Base-by-base conservation (phyloP, 2,888 invertebrate genomes). In the Clusia tigrina region DNA sequence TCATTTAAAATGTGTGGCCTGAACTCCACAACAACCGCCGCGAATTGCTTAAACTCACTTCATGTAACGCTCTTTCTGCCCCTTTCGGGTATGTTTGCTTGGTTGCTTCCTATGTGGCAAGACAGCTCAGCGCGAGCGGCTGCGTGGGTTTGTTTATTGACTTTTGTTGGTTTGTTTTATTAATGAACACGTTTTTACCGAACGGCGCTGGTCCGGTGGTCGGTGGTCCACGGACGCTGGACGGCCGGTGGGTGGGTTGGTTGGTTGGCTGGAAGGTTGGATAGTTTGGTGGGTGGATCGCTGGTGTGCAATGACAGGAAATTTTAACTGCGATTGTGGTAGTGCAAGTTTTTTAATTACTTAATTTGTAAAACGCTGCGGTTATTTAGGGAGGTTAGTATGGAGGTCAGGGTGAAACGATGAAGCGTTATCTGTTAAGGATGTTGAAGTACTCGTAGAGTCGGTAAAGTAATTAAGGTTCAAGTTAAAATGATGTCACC, bases 171-270 rank as follows among this genome's bases (percentile, higher is more conserved):
- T 69, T 71, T 69, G 66, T 73, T 71, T 76, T 74, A 72, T 71
- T 74, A 74, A 72, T 76, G 73, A 76, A 68, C 69, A 65, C 69
- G 71, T 74, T 76, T 77, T 70, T 69, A 53, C 18, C n/a, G n/a
- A n/a, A n/a, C n/a, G n/a, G n/a, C n/a, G n/a, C n/a, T n/a, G n/a
- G n/a, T n/a, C n/a, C n/a, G n/a, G n/a, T n/a, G n/a, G n/a, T n/a
- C n/a, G n/a, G n/a, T n/a, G n/a, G n/a, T n/a, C n/a, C n/a, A n/a
- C n/a, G n/a, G n/a, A n/a, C n/a, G n/a, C n/a, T n/a, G n/a, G n/a
- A n/a, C n/a, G n/a, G n/a, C n/a, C n/a, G n/a, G 51, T 22, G 2
- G 6, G 17, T 51, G 54, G 15, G 23, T 53, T 53, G 23, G 6
- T 23, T 2, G 23, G 32, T 9, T 32, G 32, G 32, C 32, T 32